A percentile compares a stretch with the other conserved stretches of the same genome.
Conservation (phyloP, 2,113 vertebrate genomes). For the Tursiops truncatus region DNA sequence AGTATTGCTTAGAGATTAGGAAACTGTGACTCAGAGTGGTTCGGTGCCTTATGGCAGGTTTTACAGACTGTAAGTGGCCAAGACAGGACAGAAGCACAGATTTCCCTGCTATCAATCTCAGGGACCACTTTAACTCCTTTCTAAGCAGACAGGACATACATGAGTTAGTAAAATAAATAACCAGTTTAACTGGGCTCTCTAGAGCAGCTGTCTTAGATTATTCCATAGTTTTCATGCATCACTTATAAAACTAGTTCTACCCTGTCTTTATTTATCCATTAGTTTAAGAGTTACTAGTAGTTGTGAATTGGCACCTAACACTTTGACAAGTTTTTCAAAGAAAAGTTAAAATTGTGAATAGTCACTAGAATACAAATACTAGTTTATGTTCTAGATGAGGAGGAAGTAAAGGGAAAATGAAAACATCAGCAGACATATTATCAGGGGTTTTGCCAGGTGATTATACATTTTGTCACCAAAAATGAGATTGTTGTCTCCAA, state of each 20-base stretch:
- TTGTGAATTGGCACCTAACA: background rate
- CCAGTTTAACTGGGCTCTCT: background rate
- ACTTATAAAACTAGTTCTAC: background rate
- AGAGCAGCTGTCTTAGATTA: background rate
- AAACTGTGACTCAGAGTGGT: background rate
- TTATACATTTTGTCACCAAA: background rate
- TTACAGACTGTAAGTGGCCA: background rate
- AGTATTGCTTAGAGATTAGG: background rate
- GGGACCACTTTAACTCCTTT: background rate
- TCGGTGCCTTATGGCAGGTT: background rate
- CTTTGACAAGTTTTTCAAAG: background rate
- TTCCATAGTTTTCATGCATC: background rate
- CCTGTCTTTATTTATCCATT: background rate
- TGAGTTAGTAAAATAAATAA: constrained; percentile 29
- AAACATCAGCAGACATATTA: background rate
- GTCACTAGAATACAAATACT: background rate
- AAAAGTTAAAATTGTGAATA: background rate
- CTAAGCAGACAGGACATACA: background rate
- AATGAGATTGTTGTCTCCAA: background rate
- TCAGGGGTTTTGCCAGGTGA: background rate
- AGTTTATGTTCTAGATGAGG: background rate
- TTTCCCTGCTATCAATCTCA: background rate
- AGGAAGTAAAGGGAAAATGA: background rate
- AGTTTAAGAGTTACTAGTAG: background rate
- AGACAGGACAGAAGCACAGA: background rate